These are phyloP conservation scores for Sturmia bella DNA, from an alignment of 2,888 invertebrate species.

Conservation along the genomic window DNA sequence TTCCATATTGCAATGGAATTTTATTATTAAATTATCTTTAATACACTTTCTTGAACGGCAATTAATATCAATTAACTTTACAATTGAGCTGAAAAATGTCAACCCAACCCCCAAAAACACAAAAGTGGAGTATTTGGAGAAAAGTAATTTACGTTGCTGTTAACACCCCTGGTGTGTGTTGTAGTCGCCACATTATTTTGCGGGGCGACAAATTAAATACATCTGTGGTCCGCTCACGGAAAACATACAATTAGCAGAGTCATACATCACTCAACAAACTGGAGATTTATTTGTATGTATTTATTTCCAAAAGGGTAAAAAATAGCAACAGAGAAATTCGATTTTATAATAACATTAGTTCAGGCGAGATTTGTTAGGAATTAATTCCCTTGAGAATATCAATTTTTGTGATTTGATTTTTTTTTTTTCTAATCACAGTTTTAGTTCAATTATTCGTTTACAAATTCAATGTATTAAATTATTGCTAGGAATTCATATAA, in stretches of 20 bases:
- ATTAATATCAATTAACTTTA: conserved; percentile 59
- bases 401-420: too few species aligned
- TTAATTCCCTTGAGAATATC: too few species aligned
- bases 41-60: conserved; percentile 33
- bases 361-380: too few species aligned
- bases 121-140: not conserved
- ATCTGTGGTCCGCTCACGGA: conserved; percentile 56
- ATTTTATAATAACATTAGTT: too few species aligned
- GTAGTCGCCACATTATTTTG: not conserved
- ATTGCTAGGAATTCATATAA: too few species aligned
- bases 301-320: not conserved
- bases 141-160: conserved; percentile 17
- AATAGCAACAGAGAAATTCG: too few species aligned
- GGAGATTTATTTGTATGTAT: not conserved
- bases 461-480: too few species aligned
- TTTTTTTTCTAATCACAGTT: too few species aligned
- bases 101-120: conserved; percentile 6
- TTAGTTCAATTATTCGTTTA: too few species aligned
- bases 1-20: conserved; percentile 18
- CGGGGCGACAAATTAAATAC: conserved; percentile 55
- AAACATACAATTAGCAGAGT: conserved; percentile 16
- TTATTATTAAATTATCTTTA: conserved; percentile 57
- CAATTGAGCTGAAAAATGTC: conserved; percentile 50
- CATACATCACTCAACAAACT: not conserved
- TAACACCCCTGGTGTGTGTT: conserved; percentile 27